Conservation (phyloP, 2,113 vertebrate genomes). For the Neofelis nebulosa region DNA sequence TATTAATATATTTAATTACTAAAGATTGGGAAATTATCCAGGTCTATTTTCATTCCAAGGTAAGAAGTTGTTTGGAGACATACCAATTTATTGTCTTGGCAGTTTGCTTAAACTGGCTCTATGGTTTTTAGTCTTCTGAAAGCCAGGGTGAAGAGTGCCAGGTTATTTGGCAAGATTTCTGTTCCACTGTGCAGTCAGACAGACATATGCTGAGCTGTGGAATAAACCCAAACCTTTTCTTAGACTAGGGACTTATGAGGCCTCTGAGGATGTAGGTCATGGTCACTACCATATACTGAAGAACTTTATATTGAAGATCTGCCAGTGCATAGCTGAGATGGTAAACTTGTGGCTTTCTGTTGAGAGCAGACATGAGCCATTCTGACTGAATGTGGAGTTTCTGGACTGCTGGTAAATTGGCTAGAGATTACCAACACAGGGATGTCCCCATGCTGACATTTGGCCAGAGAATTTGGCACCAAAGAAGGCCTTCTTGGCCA, state of each 20-base stretch:
- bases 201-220: constrained; percentile 47
- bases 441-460: constrained; percentile 29
- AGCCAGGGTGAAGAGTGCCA: constrained; percentile 55
- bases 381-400: not conserved
- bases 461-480: constrained; percentile 63
- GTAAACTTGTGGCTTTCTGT: not conserved
- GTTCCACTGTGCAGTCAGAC: constrained; percentile 55
- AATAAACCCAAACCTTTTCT: constrained; percentile 14
- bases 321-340: not conserved
- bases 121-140: constrained; percentile 48
- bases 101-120: constrained; percentile 23
- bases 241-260: not conserved
- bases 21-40: constrained; percentile 37
- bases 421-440: constrained; percentile 37
- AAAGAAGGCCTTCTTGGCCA: constrained; percentile 32
- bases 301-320: not conserved
- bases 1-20: constrained; percentile 31
- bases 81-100: constrained; percentile 62
- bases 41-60: constrained; percentile 53
- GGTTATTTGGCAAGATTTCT: constrained; percentile 69
- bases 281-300: not conserved
- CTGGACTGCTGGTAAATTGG: constrained; percentile 8
- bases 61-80: constrained; percentile 48
- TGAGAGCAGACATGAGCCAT: not conserved
- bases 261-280: not conserved